A percentile compares a stretch with the other conserved stretches of the same genome.
Conservation (phyloP, 2,888 invertebrate species). For the Noctua pronuba region DNA sequence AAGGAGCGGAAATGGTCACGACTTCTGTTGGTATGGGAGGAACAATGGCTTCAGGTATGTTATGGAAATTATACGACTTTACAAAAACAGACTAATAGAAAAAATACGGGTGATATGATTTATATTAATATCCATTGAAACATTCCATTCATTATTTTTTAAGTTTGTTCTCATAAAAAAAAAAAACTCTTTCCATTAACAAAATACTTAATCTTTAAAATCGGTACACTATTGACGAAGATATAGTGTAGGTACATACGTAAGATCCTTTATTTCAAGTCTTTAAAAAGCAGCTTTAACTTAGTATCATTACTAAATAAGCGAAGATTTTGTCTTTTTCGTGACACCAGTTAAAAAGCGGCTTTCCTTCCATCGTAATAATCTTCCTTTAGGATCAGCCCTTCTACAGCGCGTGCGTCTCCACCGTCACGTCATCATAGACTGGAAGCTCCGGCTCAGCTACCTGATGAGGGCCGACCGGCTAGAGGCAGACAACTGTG, state of each 20-base stretch:
- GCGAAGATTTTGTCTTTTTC: too few relatives aligned
- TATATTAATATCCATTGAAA: background rate
- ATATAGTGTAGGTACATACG: background rate
- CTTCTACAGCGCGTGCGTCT: slow-evolving; percentile 90
- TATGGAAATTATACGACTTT: background rate
- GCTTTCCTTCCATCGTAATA: too few relatives aligned
- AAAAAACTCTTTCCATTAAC: background rate
- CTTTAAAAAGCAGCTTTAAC: background rate
- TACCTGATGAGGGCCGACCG: slow-evolving; percentile 93
- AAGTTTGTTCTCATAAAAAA: too few relatives aligned
- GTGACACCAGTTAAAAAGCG: too few relatives aligned
- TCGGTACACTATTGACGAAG: background rate
- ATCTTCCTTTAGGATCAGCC: slow-evolving; percentile 25
- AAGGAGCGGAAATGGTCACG: slow-evolving; percentile 88
- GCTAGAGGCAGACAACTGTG: slow-evolving; percentile 92
- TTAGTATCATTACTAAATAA: background rate
- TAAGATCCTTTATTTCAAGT: background rate
- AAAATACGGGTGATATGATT: background rate
- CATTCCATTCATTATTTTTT: background rate
- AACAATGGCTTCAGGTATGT: slow-evolving; percentile 74
- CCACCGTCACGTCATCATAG: slow-evolving; percentile 94
- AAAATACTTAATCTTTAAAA: background rate
- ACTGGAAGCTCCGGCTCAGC: slow-evolving; percentile 95
- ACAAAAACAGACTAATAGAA: background rate
- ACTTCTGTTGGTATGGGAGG: slow-evolving; percentile 83